phyloP scores from a whole-genome alignment of 2,797 vertebrate genomes.

The Alectoris magna region DNA sequence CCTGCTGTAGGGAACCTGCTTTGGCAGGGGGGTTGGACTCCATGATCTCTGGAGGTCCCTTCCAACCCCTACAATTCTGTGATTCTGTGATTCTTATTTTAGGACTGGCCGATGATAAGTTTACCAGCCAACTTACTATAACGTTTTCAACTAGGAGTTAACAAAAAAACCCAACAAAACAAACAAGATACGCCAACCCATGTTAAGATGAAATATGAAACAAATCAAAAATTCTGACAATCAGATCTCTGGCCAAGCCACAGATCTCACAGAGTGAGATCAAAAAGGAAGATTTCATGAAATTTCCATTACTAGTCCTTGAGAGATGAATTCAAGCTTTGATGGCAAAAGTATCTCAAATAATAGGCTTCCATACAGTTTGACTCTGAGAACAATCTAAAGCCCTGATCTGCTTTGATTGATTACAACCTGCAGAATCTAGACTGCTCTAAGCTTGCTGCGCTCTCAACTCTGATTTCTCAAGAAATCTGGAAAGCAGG shows the following conservation, averaged over 20 bases:
- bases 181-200: not conserved
- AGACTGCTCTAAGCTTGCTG: not conserved
- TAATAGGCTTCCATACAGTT: not conserved
- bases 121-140: not conserved
- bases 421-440: not conserved
- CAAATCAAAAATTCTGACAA: not conserved
- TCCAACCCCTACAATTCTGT: too few species aligned
- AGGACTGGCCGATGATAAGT: not conserved
- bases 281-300: not conserved
- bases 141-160: not conserved
- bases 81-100: too few species aligned
- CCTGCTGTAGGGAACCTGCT: too few species aligned
- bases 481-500: conserved; percentile 22
- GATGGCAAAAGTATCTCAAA: not conserved
- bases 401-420: not conserved
- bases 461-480: not conserved
- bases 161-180: not conserved
- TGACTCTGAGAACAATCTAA: not conserved
- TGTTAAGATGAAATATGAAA: not conserved
- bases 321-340: not conserved
- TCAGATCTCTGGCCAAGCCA: not conserved
- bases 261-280: not conserved
- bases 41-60: too few species aligned
- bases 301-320: conserved; percentile 10
- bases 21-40: too few species aligned